Conservation (phyloP, 2,888 invertebrate genomes). For the Lampropteryx suffumata region DNA sequence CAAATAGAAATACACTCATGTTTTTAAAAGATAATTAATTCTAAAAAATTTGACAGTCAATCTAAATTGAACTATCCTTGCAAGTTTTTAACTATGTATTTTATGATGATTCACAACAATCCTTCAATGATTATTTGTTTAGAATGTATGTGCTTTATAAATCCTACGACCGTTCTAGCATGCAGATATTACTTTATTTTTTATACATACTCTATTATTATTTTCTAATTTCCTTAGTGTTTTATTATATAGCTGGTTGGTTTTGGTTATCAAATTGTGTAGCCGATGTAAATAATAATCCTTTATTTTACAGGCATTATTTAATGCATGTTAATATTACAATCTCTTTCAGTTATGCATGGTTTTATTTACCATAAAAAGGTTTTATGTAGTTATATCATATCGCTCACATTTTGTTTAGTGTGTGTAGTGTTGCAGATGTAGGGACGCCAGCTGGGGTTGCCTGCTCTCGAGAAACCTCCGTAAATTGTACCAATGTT, state of each 20-base stretch:
- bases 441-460: constrained; percentile 66
- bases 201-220: background rate
- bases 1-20: too few relatives aligned
- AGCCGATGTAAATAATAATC: constrained; percentile 38
- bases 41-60: too few relatives aligned
- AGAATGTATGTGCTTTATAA: too few relatives aligned
- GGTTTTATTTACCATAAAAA: constrained; percentile 28
- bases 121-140: too few relatives aligned
- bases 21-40: too few relatives aligned
- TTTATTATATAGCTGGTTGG: constrained; percentile 15
- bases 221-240: background rate
- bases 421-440: constrained; percentile 81
- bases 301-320: constrained; percentile 58
- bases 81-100: too few relatives aligned
- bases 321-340: constrained; percentile 37
- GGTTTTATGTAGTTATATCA: constrained; percentile 25
- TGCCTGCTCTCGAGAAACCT: constrained; percentile 56
- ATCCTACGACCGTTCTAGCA: background rate
- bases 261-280: constrained; percentile 33
- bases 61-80: too few relatives aligned
- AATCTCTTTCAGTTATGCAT: constrained; percentile 61
- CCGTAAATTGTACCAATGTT: constrained; percentile 56
- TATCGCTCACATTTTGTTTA: constrained; percentile 49
- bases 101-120: too few relatives aligned
- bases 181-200: background rate